Base-by-base conservation (phyloP, 2,113 vertebrate genomes). In the Eleginops maclovinus region DNA sequence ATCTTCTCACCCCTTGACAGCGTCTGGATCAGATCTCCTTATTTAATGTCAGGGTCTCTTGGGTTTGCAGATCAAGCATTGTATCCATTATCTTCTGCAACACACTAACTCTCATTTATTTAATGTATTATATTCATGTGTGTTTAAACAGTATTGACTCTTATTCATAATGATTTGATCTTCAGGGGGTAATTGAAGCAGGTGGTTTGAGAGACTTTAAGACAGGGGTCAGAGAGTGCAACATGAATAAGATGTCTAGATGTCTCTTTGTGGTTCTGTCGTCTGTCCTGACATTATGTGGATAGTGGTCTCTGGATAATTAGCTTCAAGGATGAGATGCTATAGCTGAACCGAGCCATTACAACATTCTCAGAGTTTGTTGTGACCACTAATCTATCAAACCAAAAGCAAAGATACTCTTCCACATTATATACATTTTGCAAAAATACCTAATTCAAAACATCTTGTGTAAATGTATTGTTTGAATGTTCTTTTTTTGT, bases 1-100 rank as follows among this genome's bases (percentile, higher is more conserved):
- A 89, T 87, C 58, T 77, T 9, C 46, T 75, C 1, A 2, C 7
- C 49, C 79, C 76, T 61, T 70, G 75, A 78, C 76, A 71, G 75
- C 15, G 58, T 63, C 85, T 81, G 65, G 54, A 85, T 40, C 65
- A 56, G 14, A 68, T 88, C 85, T 77, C 56, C 7, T 46, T 12
- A 63, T 78, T 65, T 75, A 64, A 71, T 61, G 10, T 69, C 69
- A 64, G 17, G 7, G 24, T 22, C 11, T 46, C n/a, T 4, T n/a
- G n/a, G 46, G 13, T 41, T 49, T 58, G 40, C 14, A 81, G 31
- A 64, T 70, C 1, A 4, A 49, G 19, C 1, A 22, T 22, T 68
- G 28, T 21, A 47, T 17, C 36, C n/a, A 41, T 16, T 28, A 14
- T 64, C 22, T 65, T 47, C 17, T 58, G 31, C 24, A 53, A n/a